A percentile compares a stretch with the other conserved stretches of the same genome.
These are phyloP conservation scores for Whitmania pigra DNA, from an alignment of 1,140 invertebrate species.

Conservation along the genomic window DNA sequence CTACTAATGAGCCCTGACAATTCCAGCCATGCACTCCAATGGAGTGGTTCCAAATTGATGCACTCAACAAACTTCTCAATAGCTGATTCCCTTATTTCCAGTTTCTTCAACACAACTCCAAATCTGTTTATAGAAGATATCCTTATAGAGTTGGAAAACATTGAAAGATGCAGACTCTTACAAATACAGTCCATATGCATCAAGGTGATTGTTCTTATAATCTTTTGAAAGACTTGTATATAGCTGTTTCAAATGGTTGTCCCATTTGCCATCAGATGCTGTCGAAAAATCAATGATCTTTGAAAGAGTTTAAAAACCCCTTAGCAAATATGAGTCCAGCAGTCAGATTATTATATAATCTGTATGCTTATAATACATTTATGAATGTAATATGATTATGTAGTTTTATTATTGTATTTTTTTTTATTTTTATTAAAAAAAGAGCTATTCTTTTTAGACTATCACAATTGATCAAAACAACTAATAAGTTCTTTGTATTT, in stretches of 20 bases:
- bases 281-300: conserved; percentile 26
- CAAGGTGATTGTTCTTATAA: conserved; percentile 47
- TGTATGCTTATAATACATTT: no score
- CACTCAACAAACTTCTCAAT: conserved; percentile 64
- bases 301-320: neutral
- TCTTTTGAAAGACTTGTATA: conserved; percentile 38
- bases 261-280: conserved; percentile 33
- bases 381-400: no score
- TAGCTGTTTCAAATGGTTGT: conserved; percentile 37
- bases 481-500: no score
- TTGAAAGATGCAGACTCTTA: conserved; percentile 36
- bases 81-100: conserved; percentile 62
- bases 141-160: neutral
- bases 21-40: conserved; percentile 88
- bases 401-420: no score
- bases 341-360: no score
- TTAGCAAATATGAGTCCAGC: neutral
- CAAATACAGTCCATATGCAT: conserved; percentile 76
- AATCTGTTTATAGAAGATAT: conserved; percentile 40
- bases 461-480: no score
- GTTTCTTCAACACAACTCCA: conserved; percentile 75
- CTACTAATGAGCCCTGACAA: conserved; percentile 71
- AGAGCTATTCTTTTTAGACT: no score
- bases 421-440: no score
- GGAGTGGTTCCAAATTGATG: conserved; percentile 61